These are phyloP conservation scores for Argyrosomus japonicus DNA, from an alignment of 2,113 vertebrate genomes.

Conservation along the genomic window DNA sequence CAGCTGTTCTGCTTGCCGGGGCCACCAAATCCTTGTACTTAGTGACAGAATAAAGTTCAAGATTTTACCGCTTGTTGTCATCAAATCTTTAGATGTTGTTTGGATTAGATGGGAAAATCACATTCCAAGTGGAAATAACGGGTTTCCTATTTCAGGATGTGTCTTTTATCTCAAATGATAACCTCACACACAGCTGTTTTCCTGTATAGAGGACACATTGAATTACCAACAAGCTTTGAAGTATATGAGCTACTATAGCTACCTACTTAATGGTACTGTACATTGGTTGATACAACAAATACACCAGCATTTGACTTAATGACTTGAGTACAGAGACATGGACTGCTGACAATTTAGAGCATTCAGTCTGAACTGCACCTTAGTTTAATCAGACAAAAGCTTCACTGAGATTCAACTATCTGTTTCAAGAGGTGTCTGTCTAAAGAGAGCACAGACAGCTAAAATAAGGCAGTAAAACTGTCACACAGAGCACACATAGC, in stretches of 20 bases:
- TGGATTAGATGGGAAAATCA: conserved; percentile 38
- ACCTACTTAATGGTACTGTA: not conserved
- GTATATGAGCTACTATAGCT: not conserved
- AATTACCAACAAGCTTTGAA: not conserved
- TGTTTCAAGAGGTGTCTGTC: not conserved
- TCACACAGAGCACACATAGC: not conserved
- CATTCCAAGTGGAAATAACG: conserved; percentile 55
- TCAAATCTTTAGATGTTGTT: conserved; percentile 50
- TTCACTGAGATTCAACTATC: not conserved
- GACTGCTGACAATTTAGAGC: not conserved
- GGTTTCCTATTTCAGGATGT: conserved; percentile 65
- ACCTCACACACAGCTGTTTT: conserved; percentile 50
- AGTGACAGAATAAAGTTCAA: conserved; percentile 17
- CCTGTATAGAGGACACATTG: not conserved
- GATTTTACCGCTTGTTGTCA: conserved; percentile 3
- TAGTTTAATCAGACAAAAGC: not conserved
- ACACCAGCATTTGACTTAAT: not conserved
- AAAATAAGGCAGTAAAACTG: not conserved
- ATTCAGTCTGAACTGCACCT: not conserved
- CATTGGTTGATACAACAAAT: not conserved
- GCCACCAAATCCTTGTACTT: conserved; percentile 27
- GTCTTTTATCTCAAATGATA: conserved; percentile 48
- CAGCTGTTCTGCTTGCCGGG: conserved; percentile 54
- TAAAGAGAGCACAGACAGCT: not conserved
- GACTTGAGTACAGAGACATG: not conserved